phyloP scores from a whole-genome alignment of 1,140 invertebrate species.

The Atopsyche davidsoni region DNA sequence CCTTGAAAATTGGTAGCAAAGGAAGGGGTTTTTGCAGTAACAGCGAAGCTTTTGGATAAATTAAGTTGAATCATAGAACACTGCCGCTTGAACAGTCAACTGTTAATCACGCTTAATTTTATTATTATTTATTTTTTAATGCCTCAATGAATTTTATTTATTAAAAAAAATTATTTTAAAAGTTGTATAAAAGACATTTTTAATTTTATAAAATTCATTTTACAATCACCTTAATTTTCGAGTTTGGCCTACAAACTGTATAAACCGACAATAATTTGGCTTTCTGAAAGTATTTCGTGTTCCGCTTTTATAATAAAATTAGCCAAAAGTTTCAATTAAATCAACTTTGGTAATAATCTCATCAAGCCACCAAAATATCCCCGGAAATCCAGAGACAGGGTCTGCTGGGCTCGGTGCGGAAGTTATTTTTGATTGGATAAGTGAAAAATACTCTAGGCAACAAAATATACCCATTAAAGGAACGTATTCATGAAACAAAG shows the following conservation, averaged over 20 bases:
- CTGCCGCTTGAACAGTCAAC: not conserved
- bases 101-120: not conserved
- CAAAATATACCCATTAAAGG: too few relatives aligned
- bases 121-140: not conserved
- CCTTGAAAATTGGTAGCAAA: slow-evolving; percentile 9
- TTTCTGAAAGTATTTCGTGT: not conserved
- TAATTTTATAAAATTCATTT: too few relatives aligned
- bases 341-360: not conserved
- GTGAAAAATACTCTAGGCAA: too few relatives aligned
- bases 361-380: not conserved
- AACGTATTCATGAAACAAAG: too few relatives aligned
- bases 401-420: too few relatives aligned
- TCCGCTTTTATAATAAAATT: not conserved
- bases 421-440: too few relatives aligned
- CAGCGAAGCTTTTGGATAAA: not conserved
- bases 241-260: too few relatives aligned
- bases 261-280: too few relatives aligned
- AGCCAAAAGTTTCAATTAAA: not conserved
- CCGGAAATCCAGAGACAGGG: not conserved
- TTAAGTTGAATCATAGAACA: not conserved
- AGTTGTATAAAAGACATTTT: too few relatives aligned
- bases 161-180: too few relatives aligned
- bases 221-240: too few relatives aligned
- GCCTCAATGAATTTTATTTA: too few relatives aligned
- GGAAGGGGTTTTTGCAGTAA: not conserved